These are phyloP conservation scores for Crypturellus undulatus DNA, from an alignment of 2,113 vertebrate species.

Conservation along the genomic window DNA sequence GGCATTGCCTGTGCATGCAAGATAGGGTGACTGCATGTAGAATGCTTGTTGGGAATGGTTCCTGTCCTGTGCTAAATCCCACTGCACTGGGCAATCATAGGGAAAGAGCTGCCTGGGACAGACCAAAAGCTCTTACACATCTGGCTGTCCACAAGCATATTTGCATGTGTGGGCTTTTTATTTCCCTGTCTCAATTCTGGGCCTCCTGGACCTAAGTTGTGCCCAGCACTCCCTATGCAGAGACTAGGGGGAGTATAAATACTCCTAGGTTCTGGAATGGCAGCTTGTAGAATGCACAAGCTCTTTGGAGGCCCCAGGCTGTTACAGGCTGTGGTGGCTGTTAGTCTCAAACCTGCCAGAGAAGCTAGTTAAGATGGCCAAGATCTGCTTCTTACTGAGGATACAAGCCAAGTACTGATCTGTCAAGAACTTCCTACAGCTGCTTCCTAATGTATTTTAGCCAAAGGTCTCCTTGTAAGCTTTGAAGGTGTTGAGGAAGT, in stretches of 20 bases:
- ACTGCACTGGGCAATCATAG: fast-evolving
- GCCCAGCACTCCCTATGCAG: not conserved
- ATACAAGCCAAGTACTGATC: fast-evolving
- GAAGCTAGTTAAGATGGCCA: not conserved
- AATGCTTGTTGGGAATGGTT: not conserved
- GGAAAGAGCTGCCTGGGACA: not conserved
- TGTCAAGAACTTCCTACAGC: not conserved
- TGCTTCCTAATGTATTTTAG: not conserved
- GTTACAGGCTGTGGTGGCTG: not conserved
- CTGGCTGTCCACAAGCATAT: not conserved
- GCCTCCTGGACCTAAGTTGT: not conserved
- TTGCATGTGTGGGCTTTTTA: fast-evolving
- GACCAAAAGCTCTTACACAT: not conserved
- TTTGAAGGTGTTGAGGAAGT: not conserved
- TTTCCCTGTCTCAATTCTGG: not conserved
- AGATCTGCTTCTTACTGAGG: not conserved
- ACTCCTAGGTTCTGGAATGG: not conserved
- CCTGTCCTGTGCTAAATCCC: not conserved
- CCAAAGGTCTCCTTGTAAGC: not conserved
- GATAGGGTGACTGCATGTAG: not conserved
- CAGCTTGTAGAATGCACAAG: not conserved
- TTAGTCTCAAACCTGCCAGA: not conserved
- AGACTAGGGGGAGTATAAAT: not conserved
- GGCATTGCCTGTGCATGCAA: not conserved
- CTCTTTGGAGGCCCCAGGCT: not conserved